Evolutionary conservation across 2,113 vertebrate species (phyloP), one percentile per base, ranked within the genome.

Genomic region (Ochotona princeps): DNA sequence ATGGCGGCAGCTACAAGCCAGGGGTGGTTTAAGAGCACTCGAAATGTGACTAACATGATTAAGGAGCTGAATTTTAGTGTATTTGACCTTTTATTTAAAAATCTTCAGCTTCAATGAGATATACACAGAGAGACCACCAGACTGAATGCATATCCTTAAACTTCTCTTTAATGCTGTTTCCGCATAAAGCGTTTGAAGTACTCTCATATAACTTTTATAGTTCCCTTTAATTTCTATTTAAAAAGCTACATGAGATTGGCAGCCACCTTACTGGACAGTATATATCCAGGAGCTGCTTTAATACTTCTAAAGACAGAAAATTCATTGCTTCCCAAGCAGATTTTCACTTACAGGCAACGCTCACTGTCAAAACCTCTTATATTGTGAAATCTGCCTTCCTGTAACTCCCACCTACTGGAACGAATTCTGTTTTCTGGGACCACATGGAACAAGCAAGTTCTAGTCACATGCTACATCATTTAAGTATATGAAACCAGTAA

Each of bases 351-450:
- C 5, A 21, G 76, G 51, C 26, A 87, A 83, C 87, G 70, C 32
- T 74, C 81, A 74, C 30, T 67, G 49, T 66, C 67, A 81, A 60
- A 30, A 90, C n/a, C 30, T 87, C 57, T 65, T 63, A 76, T 6
- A 51, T 65, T 78, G 54, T 78, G 70, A 91, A 91, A 83, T 63
- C 26, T 54, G 63, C 83, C 47, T 78, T 87, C 51, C 63, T 70
- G 51, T 87, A 76, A 76, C 61, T 75, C 76, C 69, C 8, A 70
- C 35, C 51, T 15, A 65, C 54, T 70, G 51, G 70, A 76, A 54
- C 61, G 76, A 38, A 87, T 70, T 87, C 69, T 91, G 61, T 74
- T 57, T 82, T 86, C 44, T 82, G n/a, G 54, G 67, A n/a, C 70
- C 38, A 65, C 21, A 57, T 12, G 44, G 51, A 91, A 54, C 51